These are phyloP conservation scores for Dromococcyx pavoninus DNA, from an alignment of 2,797 vertebrate genomes.

Conservation along the genomic window DNA sequence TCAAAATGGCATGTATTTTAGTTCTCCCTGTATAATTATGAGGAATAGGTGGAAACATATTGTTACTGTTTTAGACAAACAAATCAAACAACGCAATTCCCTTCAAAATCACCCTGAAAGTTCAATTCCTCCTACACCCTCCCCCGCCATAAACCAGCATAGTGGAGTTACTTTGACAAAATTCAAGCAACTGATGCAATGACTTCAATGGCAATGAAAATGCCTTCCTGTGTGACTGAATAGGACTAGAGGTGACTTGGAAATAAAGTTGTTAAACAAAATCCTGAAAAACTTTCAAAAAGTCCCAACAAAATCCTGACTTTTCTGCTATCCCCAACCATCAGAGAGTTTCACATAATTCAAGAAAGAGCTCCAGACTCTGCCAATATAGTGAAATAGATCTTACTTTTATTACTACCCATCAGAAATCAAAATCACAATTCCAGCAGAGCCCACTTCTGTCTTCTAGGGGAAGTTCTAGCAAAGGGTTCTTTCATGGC, in stretches of 20 bases:
- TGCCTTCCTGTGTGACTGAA: background rate
- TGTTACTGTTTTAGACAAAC: constrained; percentile 23
- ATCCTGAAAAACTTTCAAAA: background rate
- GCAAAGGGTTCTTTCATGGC: constrained; percentile 40
- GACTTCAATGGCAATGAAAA: background rate
- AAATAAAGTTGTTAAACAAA: constrained; percentile 20
- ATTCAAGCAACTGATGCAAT: background rate
- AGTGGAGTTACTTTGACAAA: background rate
- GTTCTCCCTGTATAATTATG: constrained; percentile 29
- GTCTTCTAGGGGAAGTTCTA: constrained; percentile 41
- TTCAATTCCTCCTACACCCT: background rate
- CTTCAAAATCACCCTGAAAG: constrained; percentile 38
- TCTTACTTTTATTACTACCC: constrained; percentile 44
- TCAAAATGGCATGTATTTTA: constrained; percentile 57
- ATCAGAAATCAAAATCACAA: constrained; percentile 53
- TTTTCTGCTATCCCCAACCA: background rate
- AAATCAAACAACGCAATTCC: constrained; percentile 1
- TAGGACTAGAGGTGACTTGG: background rate
- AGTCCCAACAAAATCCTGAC: background rate
- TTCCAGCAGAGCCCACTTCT: constrained; percentile 24
- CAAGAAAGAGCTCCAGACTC: background rate
- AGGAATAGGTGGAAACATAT: constrained; percentile 44
- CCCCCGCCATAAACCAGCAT: background rate
- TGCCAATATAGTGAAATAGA: constrained; percentile 22
- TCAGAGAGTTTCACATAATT: constrained; percentile 8